Percentiles rank a stretch among this genome's conserved stretches.
Evolutionary conservation across 2,888 invertebrate genomes (phyloP).

Genomic region (Drosophila antonietae): DNA sequence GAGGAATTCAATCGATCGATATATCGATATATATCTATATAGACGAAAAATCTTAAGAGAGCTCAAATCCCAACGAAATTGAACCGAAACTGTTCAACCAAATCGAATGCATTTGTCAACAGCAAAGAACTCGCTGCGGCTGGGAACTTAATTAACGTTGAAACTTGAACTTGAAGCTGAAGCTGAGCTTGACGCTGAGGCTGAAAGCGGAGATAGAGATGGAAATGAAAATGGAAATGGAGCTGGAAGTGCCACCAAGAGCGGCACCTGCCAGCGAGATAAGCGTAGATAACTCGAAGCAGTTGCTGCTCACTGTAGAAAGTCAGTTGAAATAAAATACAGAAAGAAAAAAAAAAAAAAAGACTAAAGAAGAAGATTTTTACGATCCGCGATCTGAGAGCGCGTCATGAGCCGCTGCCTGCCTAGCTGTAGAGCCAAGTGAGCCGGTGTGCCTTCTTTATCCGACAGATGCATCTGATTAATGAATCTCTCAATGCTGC

Average conservation of each 20-base stretch:
- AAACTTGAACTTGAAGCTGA: conserved; percentile 16
- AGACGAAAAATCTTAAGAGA: not conserved
- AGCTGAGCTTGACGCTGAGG: not conserved
- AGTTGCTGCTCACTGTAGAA: conserved; percentile 27
- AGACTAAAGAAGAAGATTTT: conserved; percentile 30
- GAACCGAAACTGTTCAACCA: not conserved
- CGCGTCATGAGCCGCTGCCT: conserved; percentile 65
- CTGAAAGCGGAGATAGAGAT: not conserved
- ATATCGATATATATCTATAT: too few species aligned
- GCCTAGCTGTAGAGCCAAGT: conserved; percentile 30
- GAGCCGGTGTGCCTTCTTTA: conserved; percentile 57
- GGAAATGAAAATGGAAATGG: conserved; percentile 1
- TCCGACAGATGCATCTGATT: conserved; percentile 81
- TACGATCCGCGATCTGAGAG: conserved; percentile 55
- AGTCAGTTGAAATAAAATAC: conserved; percentile 18
- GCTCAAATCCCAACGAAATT: not conserved
- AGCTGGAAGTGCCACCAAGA: conserved; percentile 1
- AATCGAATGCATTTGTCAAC: conserved; percentile 14
- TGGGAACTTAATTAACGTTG: conserved; percentile 21
- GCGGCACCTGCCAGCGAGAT: conserved; percentile 31
- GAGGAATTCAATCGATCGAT: too few species aligned
- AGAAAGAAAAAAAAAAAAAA: not conserved
- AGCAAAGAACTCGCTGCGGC: not conserved
- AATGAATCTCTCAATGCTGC: conserved; percentile 71
- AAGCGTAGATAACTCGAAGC: conserved; percentile 21